Percentiles rank a stretch among this genome's conserved stretches.
Evolutionary conservation across 2,113 vertebrate species (phyloP).

Genomic region (Glareola pratincola): DNA sequence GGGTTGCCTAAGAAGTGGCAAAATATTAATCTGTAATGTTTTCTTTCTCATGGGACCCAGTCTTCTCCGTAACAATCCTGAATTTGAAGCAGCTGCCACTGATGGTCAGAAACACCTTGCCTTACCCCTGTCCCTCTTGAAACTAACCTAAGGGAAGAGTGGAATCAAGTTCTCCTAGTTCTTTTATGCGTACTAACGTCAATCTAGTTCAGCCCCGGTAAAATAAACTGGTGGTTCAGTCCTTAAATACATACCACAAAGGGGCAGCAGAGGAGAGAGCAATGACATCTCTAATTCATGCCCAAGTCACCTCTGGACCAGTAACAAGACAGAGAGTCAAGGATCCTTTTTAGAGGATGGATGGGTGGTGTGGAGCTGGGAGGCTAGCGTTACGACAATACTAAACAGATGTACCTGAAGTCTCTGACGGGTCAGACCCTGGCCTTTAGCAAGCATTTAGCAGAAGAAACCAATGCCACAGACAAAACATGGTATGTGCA

Average conservation of each 20-base stretch:
- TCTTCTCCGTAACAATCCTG: neutral
- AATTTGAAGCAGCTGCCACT: neutral
- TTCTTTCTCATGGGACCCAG: neutral
- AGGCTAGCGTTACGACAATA: neutral
- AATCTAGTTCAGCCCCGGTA: neutral
- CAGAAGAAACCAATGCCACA: neutral
- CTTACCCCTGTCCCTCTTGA: neutral
- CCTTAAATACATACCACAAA: neutral
- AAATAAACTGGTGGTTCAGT: neutral
- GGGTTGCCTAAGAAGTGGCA: neutral
- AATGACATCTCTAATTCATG: neutral
- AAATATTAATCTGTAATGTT: neutral
- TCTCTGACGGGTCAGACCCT: neutral
- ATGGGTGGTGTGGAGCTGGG: neutral
- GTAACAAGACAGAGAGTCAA: fast-evolving
- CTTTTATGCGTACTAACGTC: neutral
- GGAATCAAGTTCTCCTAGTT: neutral
- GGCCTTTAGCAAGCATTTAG: neutral
- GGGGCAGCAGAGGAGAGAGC: neutral
- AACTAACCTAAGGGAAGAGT: neutral
- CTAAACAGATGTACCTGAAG: neutral
- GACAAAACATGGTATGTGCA: neutral
- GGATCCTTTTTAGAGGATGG: neutral
- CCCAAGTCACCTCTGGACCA: neutral
- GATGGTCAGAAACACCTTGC: neutral